Evolutionary conservation across 1,140 invertebrate genomes (phyloP).

Genomic region (Lethocerus indicus): DNA sequence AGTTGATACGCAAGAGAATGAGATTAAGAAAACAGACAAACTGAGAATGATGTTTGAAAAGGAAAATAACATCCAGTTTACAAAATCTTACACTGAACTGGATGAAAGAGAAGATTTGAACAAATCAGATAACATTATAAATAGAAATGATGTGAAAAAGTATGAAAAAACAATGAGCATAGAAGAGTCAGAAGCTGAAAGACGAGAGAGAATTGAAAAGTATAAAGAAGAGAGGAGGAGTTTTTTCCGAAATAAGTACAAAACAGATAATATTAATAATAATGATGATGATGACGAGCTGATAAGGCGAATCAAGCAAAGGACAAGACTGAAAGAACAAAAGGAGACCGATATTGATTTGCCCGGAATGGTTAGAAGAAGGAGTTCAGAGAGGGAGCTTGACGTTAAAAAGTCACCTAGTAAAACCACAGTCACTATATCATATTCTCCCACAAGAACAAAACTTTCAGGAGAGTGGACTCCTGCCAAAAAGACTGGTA

Average conservation of each 20-base stretch:
- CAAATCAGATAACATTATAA: too few species aligned
- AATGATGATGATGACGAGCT: constrained; percentile 23
- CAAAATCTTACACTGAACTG: too few species aligned
- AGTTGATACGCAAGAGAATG: neutral
- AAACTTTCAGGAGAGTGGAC: too few species aligned
- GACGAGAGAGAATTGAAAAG: constrained; percentile 24
- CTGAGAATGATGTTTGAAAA: constrained; percentile 2
- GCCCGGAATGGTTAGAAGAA: too few species aligned
- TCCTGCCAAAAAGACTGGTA: too few species aligned
- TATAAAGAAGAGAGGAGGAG: constrained; percentile 82
- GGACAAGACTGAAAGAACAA: constrained; percentile 3
- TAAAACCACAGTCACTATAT: constrained; percentile 19
- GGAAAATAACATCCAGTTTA: too few species aligned
- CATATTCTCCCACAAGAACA: constrained; percentile 17
- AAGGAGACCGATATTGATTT: constrained; percentile 4
- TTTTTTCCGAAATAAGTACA: constrained; percentile 70
- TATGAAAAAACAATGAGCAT: neutral
- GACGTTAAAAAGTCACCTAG: constrained; percentile 11
- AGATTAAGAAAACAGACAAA: constrained; percentile 3
- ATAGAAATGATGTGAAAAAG: too few species aligned
- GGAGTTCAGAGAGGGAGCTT: constrained; percentile 6
- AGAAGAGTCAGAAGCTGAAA: constrained; percentile 25
- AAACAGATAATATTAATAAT: constrained; percentile 59
- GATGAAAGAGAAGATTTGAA: too few species aligned
- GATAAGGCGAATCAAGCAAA: constrained; percentile 17